Evolutionary conservation across 2,113 vertebrate species (phyloP).

Genomic region (Nannospalax galili): DNA sequence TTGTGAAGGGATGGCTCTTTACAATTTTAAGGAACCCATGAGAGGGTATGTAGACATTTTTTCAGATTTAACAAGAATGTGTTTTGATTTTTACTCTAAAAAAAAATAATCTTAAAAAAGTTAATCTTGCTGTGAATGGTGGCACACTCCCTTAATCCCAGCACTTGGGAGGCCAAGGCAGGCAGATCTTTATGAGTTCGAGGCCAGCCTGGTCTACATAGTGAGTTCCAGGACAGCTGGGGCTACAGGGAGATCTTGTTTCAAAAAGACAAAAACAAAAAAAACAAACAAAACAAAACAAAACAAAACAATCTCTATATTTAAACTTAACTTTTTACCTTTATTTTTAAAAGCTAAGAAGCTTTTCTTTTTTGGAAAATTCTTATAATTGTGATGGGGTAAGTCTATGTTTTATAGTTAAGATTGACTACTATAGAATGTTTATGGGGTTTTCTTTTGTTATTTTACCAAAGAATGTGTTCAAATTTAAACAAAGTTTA

Average conservation of each 20-base stretch:
- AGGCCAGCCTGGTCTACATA: no score
- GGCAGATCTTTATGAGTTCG: no score
- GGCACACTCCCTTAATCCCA: no score
- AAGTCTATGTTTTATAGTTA: background rate
- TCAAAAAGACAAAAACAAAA: no score
- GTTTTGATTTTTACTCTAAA: background rate
- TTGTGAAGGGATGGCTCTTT: background rate
- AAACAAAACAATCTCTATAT: background rate
- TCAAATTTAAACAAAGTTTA: background rate
- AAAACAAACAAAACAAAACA: no score
- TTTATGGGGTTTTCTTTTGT: background rate
- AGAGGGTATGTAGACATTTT: background rate
- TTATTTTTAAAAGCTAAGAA: slow-evolving; percentile 8
- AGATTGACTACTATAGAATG: background rate
- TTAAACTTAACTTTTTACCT: background rate
- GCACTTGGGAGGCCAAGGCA: no score
- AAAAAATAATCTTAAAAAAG: background rate
- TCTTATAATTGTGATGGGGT: background rate
- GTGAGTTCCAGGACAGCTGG: no score
- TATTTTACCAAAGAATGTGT: background rate
- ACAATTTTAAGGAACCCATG: background rate
- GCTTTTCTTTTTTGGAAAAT: background rate
- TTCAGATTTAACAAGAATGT: slow-evolving; percentile 1
- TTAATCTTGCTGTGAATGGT: no score
- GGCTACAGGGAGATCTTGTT: no score